Base-by-base conservation (phyloP, 2,113 vertebrate genomes). In the Ploceus nigricollis region DNA sequence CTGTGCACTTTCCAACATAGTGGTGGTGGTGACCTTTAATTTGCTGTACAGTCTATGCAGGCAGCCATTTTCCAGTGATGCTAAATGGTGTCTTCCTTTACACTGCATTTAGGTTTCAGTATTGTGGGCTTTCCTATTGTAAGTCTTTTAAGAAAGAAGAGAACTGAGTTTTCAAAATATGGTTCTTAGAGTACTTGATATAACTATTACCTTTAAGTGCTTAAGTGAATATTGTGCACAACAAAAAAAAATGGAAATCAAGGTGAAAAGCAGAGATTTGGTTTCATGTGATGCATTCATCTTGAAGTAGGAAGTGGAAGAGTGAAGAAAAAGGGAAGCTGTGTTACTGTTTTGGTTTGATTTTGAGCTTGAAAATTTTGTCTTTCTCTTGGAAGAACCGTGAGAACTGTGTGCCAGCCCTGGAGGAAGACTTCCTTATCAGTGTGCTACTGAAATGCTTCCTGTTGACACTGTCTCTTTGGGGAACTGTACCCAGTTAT, bases 341-440 rank as follows among this genome's bases (percentile, higher is more conserved):
- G 10, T 24, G 0, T 25, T 58, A 11, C 31, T 93, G 56, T 61
- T 77, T 75, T 56, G 7, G 10, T 85, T 69, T 48, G 77, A 56
- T 47, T 87, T 91, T 87, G 61, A 94, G 45, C 60, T 72, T 87
- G 78, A 76, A 60, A 61, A 44, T 69, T 58, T 22, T 61, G 57
- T 30, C 3, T 0, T 79, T 90, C 51, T 75, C 24, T 64, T 57
- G 87, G 82, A 87, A 90, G 90, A 90, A 14, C 53, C 1, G 7
- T 82, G 85, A 50, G 82, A 93, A 76, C 21, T 68, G n/a, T 24
- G 30, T 76, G 61, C 44, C 78, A 82, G 65, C 61, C 40, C 51
- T 64, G 40, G 73, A 84, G 84, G 89, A 91, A 78, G 73, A 39
- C 48, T 94, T 93, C 72, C 93, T 84, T 91, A 93, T 90, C 69